Evolutionary conservation across 2,888 invertebrate species (phyloP).

Genomic region (Polia nebulosa): DNA sequence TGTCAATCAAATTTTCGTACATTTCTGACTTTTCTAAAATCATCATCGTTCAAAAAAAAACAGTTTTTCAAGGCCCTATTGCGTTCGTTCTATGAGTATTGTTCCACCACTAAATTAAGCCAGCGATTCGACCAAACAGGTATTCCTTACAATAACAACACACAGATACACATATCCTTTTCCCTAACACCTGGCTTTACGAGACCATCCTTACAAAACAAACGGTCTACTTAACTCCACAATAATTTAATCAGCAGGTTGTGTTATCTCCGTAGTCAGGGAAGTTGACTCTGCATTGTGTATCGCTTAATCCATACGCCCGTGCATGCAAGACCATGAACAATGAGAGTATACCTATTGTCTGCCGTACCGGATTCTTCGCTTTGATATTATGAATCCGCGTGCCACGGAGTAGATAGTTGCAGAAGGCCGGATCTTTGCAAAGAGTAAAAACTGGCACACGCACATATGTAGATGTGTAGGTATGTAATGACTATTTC

Average conservation of each 20-base stretch:
- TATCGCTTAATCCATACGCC: constrained; percentile 59
- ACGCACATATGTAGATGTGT: neutral
- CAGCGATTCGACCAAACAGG: neutral
- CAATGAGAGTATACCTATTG: constrained; percentile 69
- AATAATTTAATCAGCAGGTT: constrained; percentile 51
- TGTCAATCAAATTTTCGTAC: no score
- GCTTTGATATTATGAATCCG: constrained; percentile 52
- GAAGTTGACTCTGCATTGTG: constrained; percentile 57
- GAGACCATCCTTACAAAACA: constrained; percentile 25
- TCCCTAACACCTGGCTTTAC: constrained; percentile 24
- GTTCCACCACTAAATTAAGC: neutral
- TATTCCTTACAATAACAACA: neutral
- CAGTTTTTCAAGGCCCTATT: neutral
- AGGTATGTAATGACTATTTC: no score
- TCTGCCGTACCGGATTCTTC: constrained; percentile 52
- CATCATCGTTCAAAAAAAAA: neutral
- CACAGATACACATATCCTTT: neutral
- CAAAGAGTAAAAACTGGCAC: neutral
- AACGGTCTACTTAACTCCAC: constrained; percentile 25
- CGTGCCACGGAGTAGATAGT: neutral
- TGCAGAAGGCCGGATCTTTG: neutral
- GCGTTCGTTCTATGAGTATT: neutral
- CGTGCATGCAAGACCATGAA: constrained; percentile 57
- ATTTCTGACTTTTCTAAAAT: no score
- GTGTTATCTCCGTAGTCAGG: constrained; percentile 56